A percentile compares a stretch with the other conserved stretches of the same genome.
Evolutionary conservation across 2,888 invertebrate species (phyloP).

Genomic region (Tetropium fuscum): DNA sequence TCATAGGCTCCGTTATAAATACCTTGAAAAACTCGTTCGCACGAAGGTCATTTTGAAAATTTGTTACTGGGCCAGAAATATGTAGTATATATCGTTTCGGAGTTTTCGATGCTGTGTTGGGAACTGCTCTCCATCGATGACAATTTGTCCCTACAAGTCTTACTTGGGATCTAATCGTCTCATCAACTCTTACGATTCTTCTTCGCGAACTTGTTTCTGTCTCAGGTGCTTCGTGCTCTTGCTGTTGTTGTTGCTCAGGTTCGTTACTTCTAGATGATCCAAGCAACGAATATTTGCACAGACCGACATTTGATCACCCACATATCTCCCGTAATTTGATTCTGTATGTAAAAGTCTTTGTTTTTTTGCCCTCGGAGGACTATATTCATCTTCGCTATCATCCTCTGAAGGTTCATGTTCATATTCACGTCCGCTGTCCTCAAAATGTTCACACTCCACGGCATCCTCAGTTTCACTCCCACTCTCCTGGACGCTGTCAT

Average conservation of each 20-base stretch:
- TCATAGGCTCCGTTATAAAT: slow-evolving; percentile 13
- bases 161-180: slow-evolving; percentile 12
- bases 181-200: neutral
- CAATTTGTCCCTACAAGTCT: slow-evolving; percentile 7
- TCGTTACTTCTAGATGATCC: slow-evolving; percentile 9
- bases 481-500: slow-evolving; percentile 19
- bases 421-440: slow-evolving; percentile 10
- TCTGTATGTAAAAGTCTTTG: neutral
- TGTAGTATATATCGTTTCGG: no score
- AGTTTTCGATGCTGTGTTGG: slow-evolving; percentile 18
- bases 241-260: slow-evolving; percentile 9
- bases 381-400: slow-evolving; percentile 7
- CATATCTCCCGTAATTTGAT: slow-evolving; percentile 1
- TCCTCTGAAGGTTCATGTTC: slow-evolving; percentile 10
- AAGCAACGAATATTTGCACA: neutral
- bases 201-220: neutral
- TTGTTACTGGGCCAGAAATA: slow-evolving; percentile 7
- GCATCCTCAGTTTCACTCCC: slow-evolving; percentile 10
- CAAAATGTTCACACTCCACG: slow-evolving; percentile 10
- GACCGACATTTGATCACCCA: neutral
- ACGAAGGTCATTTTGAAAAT: slow-evolving; percentile 1
- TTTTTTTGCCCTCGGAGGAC: neutral
- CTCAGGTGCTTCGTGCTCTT: slow-evolving; percentile 5
- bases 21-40: slow-evolving; percentile 6
- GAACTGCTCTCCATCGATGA: slow-evolving; percentile 17